Evolutionary conservation across 2,888 invertebrate genomes (phyloP).

Genomic region (Pyrgus malvae): DNA sequence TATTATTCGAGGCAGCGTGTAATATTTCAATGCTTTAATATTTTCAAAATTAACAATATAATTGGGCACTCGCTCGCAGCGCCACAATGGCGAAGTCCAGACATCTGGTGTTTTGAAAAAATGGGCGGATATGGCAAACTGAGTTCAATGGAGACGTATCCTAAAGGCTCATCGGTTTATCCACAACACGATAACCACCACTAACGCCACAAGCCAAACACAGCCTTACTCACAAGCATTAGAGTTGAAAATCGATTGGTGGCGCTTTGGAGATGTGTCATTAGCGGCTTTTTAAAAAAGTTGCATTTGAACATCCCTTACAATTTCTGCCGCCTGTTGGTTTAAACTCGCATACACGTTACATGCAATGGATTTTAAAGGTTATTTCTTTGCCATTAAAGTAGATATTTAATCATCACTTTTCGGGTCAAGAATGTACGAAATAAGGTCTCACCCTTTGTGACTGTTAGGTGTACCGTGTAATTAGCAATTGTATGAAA

Average conservation of each 20-base stretch:
- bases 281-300: slow-evolving; percentile 38
- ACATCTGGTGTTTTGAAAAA: slow-evolving; percentile 76
- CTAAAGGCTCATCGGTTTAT: slow-evolving; percentile 56
- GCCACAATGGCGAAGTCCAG: slow-evolving; percentile 60
- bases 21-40: slow-evolving; percentile 68
- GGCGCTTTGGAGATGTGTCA: slow-evolving; percentile 34
- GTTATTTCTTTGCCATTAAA: slow-evolving; percentile 36
- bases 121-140: slow-evolving; percentile 78
- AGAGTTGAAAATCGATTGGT: slow-evolving; percentile 38
- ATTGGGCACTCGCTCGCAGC: slow-evolving; percentile 73
- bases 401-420: slow-evolving; percentile 37
- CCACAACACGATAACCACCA: slow-evolving; percentile 27
- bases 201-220: slow-evolving; percentile 31
- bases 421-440: slow-evolving; percentile 38
- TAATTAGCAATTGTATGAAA: slow-evolving; percentile 78
- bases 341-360: slow-evolving; percentile 36
- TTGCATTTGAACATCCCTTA: slow-evolving; percentile 80
- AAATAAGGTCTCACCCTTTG: slow-evolving; percentile 60
- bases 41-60: slow-evolving; percentile 81
- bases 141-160: slow-evolving; percentile 69
- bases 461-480: slow-evolving; percentile 67
- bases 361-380: slow-evolving; percentile 32
- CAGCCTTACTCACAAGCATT: slow-evolving; percentile 27
- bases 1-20: slow-evolving; percentile 74
- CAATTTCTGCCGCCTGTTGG: slow-evolving; percentile 52